Evolutionary conservation across 2,113 vertebrate species (phyloP).

Genomic region (Colius striatus): DNA sequence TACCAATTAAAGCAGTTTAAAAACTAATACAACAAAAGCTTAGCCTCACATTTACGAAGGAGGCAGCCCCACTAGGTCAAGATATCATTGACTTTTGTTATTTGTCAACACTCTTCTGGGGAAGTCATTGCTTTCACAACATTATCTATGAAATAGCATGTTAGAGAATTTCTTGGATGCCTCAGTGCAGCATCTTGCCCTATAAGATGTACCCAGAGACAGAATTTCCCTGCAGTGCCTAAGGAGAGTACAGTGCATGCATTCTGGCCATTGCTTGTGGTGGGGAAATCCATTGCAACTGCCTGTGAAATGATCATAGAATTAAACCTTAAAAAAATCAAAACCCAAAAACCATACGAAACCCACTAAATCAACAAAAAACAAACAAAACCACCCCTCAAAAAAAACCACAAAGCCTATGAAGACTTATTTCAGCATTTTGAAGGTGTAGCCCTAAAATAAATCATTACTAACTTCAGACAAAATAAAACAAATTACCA

Average conservation of each 20-base stretch:
- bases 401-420: fast-evolving
- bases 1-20: background rate
- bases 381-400: background rate
- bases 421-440: background rate
- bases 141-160: background rate
- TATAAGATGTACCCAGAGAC: background rate
- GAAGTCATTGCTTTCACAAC: background rate
- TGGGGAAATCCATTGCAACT: background rate
- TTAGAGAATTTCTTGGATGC: background rate
- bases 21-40: background rate
- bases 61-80: background rate
- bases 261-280: background rate
- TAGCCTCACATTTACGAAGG: background rate
- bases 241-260: background rate
- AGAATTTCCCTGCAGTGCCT: background rate
- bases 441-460: background rate
- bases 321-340: background rate
- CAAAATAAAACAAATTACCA: background rate
- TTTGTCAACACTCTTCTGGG: background rate
- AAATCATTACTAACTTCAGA: background rate
- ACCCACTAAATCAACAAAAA: background rate
- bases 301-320: background rate
- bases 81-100: background rate
- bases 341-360: background rate
- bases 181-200: background rate